phyloP scores from a whole-genome alignment of 2,113 vertebrate species.

The Gracilinanus agilis region DNA sequence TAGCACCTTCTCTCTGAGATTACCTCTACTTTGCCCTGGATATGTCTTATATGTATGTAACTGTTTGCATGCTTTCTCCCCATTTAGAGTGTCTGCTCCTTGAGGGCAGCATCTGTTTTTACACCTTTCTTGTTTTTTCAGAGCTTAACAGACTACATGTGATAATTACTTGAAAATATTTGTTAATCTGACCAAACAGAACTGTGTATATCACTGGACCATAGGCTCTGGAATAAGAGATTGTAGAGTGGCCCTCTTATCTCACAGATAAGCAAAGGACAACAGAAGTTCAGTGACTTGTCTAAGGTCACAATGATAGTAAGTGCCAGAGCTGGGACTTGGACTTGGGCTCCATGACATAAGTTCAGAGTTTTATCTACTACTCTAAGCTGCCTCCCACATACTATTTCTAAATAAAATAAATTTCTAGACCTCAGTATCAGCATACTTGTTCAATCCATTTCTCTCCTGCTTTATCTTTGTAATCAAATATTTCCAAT shows the following conservation, averaged over 20 bases:
- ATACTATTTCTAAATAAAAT: not conserved
- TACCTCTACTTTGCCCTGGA: not conserved
- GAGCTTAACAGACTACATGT: not conserved
- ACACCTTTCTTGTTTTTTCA: not conserved
- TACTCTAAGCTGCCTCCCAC: not conserved
- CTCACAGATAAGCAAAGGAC: not conserved
- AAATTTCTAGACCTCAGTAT: not conserved
- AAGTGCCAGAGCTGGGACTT: not conserved
- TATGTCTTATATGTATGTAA: not conserved
- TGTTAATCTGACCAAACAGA: not conserved
- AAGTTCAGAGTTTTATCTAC: not conserved
- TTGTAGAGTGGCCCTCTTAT: not conserved
- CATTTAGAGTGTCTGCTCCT: not conserved
- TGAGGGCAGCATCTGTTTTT: not conserved
- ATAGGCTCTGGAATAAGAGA: not conserved
- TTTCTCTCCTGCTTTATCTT: not conserved
- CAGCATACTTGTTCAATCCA: not conserved
- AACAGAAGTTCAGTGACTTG: not conserved
- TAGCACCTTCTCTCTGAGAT: not conserved
- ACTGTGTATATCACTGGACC: not conserved
- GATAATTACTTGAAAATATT: not conserved
- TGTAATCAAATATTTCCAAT: not conserved
- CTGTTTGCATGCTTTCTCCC: not conserved
- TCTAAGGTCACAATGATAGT: not conserved
- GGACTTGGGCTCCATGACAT: not conserved